A percentile compares a stretch with the other conserved stretches of the same genome.
Conservation (phyloP, 2,797 vertebrate species). For the Tympanoctomys barrerae region DNA sequence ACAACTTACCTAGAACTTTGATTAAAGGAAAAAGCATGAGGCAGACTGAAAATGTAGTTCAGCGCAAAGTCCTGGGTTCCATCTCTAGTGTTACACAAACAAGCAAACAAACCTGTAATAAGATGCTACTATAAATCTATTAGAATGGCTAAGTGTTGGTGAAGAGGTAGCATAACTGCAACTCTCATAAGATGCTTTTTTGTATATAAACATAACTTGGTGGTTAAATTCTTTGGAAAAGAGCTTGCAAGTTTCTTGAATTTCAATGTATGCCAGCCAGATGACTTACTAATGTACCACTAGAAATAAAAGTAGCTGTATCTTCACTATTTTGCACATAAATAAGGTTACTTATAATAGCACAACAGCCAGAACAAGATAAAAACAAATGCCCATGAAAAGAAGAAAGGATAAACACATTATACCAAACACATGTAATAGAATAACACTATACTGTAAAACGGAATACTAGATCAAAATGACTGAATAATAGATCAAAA, state of each 20-base stretch:
- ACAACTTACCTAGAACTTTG: background rate
- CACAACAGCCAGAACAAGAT: background rate
- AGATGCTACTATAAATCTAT: background rate
- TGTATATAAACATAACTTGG: background rate
- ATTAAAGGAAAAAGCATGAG: background rate
- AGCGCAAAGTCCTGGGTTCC: too few species aligned
- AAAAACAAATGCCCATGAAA: background rate
- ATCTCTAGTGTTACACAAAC: too few species aligned
- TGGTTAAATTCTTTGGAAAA: background rate
- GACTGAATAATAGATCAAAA: background rate
- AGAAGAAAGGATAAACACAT: background rate
- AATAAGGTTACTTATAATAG: background rate
- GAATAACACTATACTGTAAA: too few species aligned
- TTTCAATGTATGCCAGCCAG: background rate
- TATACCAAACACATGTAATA: background rate
- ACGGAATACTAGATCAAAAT: background rate
- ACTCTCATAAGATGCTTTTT: background rate
- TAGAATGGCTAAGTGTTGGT: background rate
- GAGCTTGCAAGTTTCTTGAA: background rate
- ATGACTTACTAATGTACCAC: background rate
- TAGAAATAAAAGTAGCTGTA: background rate
- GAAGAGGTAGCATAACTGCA: background rate
- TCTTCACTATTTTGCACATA: background rate
- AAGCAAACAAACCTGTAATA: background rate
- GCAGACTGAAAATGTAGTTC: background rate